These are phyloP conservation scores for Avahi laniger DNA, from an alignment of 2,797 vertebrate genomes.

Conservation along the genomic window DNA sequence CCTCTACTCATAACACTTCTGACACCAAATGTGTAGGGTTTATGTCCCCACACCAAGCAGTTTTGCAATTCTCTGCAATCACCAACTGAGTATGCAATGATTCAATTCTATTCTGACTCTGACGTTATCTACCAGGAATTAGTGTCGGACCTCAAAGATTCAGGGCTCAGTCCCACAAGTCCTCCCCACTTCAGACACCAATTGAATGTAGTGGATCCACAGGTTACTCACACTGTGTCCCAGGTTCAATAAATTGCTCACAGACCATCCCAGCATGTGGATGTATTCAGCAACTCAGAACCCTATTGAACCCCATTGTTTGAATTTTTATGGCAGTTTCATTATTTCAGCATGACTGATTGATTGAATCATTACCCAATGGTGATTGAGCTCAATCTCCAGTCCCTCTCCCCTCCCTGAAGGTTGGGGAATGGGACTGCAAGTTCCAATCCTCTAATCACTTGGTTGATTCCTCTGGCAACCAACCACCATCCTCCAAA, in stretches of 20 bases:
- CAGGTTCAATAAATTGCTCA: background rate
- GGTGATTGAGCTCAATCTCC: background rate
- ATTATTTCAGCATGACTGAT: background rate
- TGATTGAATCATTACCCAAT: background rate
- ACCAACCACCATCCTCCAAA: background rate
- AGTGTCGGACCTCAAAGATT: background rate
- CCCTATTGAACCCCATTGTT: background rate
- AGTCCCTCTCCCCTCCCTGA: too few species aligned
- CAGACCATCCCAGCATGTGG: background rate
- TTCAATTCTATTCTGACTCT: background rate
- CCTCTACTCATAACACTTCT: background rate
- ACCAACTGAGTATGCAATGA: background rate
- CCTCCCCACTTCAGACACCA: too few species aligned
- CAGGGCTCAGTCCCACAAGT: background rate
- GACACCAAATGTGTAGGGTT: background rate
- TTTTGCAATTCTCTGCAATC: background rate
- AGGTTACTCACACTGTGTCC: background rate
- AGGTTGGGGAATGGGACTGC: background rate
- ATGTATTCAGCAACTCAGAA: background rate
- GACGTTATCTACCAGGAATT: too few species aligned
- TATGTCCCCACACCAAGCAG: background rate
- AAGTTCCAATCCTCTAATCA: too few species aligned
- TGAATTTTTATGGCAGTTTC: background rate
- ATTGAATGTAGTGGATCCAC: background rate
- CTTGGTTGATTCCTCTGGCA: background rate